These are phyloP conservation scores for Koerneria pararmatus DNA, from an alignment of 2,888 invertebrate genomes.

Conservation along the genomic window DNA sequence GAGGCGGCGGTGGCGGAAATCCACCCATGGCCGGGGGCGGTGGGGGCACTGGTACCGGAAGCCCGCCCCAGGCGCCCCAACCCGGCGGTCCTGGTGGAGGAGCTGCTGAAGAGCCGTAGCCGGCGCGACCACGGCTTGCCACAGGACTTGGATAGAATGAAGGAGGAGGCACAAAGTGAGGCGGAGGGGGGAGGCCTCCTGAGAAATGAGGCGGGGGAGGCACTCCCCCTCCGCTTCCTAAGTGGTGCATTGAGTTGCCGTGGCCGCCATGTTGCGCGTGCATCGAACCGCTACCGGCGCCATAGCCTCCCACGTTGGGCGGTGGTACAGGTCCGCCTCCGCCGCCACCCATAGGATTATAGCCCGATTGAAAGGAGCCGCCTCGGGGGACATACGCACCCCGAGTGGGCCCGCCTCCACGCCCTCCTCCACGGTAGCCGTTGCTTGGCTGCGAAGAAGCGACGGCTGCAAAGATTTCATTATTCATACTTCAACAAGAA, in stretches of 20 bases:
- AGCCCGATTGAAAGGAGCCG: not conserved
- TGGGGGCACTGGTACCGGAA: slow-evolving; percentile 45
- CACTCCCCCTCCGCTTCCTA: too few relatives aligned
- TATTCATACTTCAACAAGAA: too few relatives aligned
- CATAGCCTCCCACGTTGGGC: slow-evolving; percentile 15
- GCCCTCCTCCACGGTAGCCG: not conserved
- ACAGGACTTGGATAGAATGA: slow-evolving; percentile 27
- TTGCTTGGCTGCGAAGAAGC: not conserved
- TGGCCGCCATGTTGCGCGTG: slow-evolving; percentile 12
- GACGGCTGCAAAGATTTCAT: not conserved
- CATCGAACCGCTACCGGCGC: not conserved
- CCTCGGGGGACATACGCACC: not conserved
- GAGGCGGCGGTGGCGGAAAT: slow-evolving; percentile 37
- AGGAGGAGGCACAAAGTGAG: not conserved
- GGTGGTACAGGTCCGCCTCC: slow-evolving; percentile 11
- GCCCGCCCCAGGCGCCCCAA: slow-evolving; percentile 15
- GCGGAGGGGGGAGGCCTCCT: too few relatives aligned
- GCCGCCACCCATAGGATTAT: slow-evolving; percentile 6
- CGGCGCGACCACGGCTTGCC: slow-evolving; percentile 21
- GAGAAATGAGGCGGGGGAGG: too few relatives aligned
- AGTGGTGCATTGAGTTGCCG: not conserved
- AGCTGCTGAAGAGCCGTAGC: too few relatives aligned
- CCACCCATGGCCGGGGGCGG: slow-evolving; percentile 31
- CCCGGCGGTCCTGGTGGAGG: too few relatives aligned
- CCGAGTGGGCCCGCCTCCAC: not conserved